Evolutionary conservation across 2,797 vertebrate species (phyloP).

Genomic region (Notoglanidium macrostoma): DNA sequence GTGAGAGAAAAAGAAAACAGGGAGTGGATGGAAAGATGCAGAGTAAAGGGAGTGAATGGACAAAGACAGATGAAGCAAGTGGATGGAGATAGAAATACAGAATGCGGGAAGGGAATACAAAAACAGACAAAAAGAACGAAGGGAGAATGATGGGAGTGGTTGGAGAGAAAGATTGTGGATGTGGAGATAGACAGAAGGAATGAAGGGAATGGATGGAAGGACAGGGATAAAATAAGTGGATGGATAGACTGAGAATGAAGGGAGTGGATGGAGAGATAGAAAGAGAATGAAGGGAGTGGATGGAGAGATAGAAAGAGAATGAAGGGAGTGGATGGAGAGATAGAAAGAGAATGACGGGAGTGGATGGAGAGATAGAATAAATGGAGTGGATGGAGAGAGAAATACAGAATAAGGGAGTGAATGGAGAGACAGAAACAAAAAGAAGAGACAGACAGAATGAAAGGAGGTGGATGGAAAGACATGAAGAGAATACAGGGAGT

Average conservation of each 20-base stretch:
- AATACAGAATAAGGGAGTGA: not conserved
- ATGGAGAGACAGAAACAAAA: not conserved
- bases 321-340: not conserved
- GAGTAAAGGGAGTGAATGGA: not conserved
- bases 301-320: too few relatives aligned
- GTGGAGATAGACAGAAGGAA: not conserved
- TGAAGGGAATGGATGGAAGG: not conserved
- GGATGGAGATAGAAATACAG: not conserved
- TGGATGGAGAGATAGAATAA: too few relatives aligned
- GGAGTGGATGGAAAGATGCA: not conserved
- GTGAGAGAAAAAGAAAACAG: not conserved
- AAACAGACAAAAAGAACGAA: not conserved
- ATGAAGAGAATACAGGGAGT: not conserved
- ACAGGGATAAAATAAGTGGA: not conserved
- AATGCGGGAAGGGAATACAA: not conserved
- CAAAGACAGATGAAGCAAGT: not conserved
- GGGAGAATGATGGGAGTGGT: not conserved
- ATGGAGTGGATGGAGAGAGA: not conserved
- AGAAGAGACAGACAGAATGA: not conserved
- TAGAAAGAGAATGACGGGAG: not conserved
- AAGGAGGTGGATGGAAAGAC: not conserved
- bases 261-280: not conserved
- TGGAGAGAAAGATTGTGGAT: conserved; percentile 1
- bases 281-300: not conserved
- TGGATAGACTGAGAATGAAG: not conserved